These are phyloP conservation scores for Tychaedon coryphoeus DNA, from an alignment of 2,113 vertebrate species.

Conservation along the genomic window DNA sequence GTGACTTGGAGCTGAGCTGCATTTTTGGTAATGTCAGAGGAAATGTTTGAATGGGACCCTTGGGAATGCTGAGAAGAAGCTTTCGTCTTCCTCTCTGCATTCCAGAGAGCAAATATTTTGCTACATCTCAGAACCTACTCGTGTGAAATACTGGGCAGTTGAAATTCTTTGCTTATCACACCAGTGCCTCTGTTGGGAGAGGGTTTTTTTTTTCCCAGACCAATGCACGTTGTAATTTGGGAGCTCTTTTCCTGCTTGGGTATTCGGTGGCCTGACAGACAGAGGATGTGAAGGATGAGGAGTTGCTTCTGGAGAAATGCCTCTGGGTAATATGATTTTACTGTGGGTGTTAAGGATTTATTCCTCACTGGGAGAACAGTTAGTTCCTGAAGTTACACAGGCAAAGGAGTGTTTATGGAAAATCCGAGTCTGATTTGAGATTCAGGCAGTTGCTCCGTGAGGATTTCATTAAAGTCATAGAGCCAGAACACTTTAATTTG, in stretches of 20 bases:
- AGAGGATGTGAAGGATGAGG: not conserved
- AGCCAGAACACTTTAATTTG: not conserved
- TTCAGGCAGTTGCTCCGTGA: not conserved
- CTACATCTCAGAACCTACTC: slow-evolving; percentile 11
- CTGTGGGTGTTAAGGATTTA: not conserved
- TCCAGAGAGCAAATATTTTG: slow-evolving; percentile 37
- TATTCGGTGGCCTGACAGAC: not conserved
- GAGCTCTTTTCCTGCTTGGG: not conserved
- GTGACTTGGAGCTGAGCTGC: not conserved
- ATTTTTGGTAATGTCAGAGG: slow-evolving; percentile 1
- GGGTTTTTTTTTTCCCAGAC: not conserved
- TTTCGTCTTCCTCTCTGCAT: slow-evolving; percentile 6
- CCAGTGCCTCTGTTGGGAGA: not conserved
- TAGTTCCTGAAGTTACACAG: not conserved
- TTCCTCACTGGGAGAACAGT: not conserved
- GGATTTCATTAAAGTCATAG: not conserved
- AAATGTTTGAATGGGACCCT: not conserved
- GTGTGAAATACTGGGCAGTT: not conserved
- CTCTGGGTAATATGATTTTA: not conserved
- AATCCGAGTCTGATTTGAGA: not conserved
- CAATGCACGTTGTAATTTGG: not conserved
- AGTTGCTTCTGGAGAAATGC: not conserved
- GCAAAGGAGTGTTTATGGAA: not conserved
- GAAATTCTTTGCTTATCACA: slow-evolving; percentile 3
- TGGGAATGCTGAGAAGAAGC: slow-evolving; percentile 60